Evolutionary conservation across 1,140 invertebrate genomes (phyloP), one percentile per base, ranked within the genome.

Genomic region (Temnothorax longispinosus): DNA sequence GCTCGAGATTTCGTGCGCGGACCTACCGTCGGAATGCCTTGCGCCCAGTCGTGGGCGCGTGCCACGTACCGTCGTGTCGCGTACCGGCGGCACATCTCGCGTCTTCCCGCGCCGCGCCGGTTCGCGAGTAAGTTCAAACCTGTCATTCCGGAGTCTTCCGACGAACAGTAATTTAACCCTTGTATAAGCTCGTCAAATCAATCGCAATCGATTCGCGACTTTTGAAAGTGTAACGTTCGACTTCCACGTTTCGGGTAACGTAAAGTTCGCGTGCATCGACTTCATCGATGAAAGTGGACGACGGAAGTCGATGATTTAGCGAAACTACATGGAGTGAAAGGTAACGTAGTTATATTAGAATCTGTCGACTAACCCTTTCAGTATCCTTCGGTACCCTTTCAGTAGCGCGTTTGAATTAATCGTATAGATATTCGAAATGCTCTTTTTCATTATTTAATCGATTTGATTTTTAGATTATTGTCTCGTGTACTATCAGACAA

Each of bases 21-120:
- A 82, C 86, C 84, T 89, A 89, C 92, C 93, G 91, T 92, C 92
- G 94, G 93, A 95, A 95, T 95, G 93, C 92, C 91, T 91, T 92
- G 82, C 77, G 75, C 52, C 75, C 93, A 94, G 94, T 93, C 93
- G 92, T 90, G 91, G 93, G 91, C 93, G 94, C 92, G 93, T 93
- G 91, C 86, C 92, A 91, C 86, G 89, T 90, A 90, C 74, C 62
- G 80, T 50, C 60, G 82, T 47, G 44, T 86, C 77, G 50, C 13
- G 35, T 8, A 69, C 50, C 69, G 44, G 52, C 2, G 13, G 15
- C n/a, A 32, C 32, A 21, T 54, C 58, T 71, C 47, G 7, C 3
- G 74, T 72, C 21, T 77, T 84, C 47, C 10, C 64, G 32, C 38
- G 35, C 13, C 35, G 35, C 47, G 35, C 18, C 8, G 7, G 38